Evolutionary conservation across 2,888 invertebrate species (phyloP), one percentile per base, ranked within the genome.

Genomic region (Drosophila setosimentum): DNA sequence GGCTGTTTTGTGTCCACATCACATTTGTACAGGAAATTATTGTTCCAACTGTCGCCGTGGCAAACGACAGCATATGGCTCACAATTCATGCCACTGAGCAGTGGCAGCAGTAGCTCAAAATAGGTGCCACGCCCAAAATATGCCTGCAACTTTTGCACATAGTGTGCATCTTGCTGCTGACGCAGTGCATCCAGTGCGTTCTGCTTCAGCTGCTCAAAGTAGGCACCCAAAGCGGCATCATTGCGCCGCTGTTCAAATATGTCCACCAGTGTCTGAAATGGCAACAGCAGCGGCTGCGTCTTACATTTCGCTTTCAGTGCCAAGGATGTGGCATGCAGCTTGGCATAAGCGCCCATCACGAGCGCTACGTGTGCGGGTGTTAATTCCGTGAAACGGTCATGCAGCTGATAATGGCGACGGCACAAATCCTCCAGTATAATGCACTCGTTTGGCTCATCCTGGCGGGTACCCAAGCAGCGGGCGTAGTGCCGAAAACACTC

Each of bases 381-480:
- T 1, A 94, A 72, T 1, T 92, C 92, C 33, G 92, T 86, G 45
- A 92, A 92, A 61, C 94, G 92, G 68, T 94, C 92, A 53, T 91
- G 93, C 93, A 94, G 93, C 24, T 87, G 77, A 79, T 93, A 94
- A 13, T 93, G 93, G 32, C 88, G 80, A n/a, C 84, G 73, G 61
- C 91, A 87, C 29, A 94, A 83, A 80, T 94, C 94, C 80, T 94
- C 94, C 92, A 94, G 92, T 27, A 94, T 93, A 21, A 94, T 93
- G 21, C 93, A 91, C 79, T 94, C 93, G 49, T 92, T 78, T 48
- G 86, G 86, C 16, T 94, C 94, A 0, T 92, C 89, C 11, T 74
- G 85, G 13, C 88, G 69, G 3, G 72, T 82, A 29, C 69, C 72
- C 27, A 80, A 80, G 37, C 89, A 91, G 3, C 57, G 71, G 4